These are phyloP conservation scores for Eupithecia pulchellata DNA, from an alignment of 2,888 invertebrate species.

Conservation along the genomic window DNA sequence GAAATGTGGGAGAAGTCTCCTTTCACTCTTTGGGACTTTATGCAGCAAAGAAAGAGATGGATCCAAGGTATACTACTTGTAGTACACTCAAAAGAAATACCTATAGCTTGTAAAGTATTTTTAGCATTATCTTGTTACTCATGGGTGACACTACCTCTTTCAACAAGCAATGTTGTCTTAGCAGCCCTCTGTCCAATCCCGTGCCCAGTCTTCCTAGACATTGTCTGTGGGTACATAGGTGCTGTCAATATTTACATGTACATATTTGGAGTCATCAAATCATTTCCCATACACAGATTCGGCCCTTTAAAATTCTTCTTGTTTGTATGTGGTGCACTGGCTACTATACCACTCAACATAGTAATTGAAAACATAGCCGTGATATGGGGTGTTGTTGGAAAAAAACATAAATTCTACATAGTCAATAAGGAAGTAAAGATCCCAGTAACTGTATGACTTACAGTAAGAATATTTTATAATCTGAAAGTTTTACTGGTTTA, in stretches of 20 bases:
- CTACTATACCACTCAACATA: slow-evolving; percentile 96
- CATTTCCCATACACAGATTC: slow-evolving; percentile 95
- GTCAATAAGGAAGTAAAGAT: slow-evolving; percentile 95
- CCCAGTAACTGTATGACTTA: slow-evolving; percentile 86
- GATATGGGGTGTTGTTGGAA: slow-evolving; percentile 96
- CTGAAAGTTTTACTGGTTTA: slow-evolving; percentile 54
- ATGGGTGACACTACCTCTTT: slow-evolving; percentile 97
- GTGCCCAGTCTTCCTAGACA: slow-evolving; percentile 93
- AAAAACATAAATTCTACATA: slow-evolving; percentile 98
- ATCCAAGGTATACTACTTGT: slow-evolving; percentile 95
- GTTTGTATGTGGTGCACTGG: slow-evolving; percentile 93
- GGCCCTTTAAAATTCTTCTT: slow-evolving; percentile 91
- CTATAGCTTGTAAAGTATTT: slow-evolving; percentile 91
- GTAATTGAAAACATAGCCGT: slow-evolving; percentile 98
- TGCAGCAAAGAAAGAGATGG: slow-evolving; percentile 98
- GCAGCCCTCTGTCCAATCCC: slow-evolving; percentile 95
- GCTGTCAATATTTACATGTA: slow-evolving; percentile 99
- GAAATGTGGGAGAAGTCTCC: slow-evolving; percentile 99
- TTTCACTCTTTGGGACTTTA: slow-evolving; percentile 96
- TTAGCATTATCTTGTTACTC: slow-evolving; percentile 96
- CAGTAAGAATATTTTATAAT: slow-evolving; percentile 48
- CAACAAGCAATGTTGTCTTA: slow-evolving; percentile 94
- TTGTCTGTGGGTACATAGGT: slow-evolving; percentile 95
- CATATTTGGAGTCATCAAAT: slow-evolving; percentile 98
- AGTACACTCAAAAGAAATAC: slow-evolving; percentile 94